Conservation (phyloP, 2,113 vertebrate genomes). For the Anarrhichthys ocellatus region DNA sequence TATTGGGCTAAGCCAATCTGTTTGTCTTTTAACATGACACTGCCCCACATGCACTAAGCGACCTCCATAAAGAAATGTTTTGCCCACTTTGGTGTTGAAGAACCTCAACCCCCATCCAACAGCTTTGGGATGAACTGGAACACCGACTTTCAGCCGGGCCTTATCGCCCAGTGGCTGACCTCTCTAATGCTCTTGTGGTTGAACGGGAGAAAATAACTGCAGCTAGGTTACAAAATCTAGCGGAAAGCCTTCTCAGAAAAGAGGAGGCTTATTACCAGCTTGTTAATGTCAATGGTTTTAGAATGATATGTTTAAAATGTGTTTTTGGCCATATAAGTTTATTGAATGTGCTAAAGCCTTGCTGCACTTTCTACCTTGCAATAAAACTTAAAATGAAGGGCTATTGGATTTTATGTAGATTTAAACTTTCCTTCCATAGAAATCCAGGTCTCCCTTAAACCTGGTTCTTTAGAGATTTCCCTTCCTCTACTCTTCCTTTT, state of each 20-base stretch:
- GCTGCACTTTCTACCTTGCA: neutral
- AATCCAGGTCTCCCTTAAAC: neutral
- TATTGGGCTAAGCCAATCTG: no score
- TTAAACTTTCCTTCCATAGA: conserved; percentile 15
- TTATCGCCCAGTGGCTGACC: conserved; percentile 10
- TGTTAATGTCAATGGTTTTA: neutral
- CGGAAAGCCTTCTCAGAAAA: neutral
- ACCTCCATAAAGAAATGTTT: no score
- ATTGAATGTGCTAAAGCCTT: neutral
- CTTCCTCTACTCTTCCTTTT: neutral
- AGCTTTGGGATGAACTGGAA: conserved; percentile 14
- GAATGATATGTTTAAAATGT: neutral
- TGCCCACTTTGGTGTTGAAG: neutral
- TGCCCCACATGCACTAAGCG: no score
- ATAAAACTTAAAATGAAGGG: neutral
- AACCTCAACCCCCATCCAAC: conserved; percentile 9
- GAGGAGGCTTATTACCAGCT: neutral
- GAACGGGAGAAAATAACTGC: conserved; percentile 28
- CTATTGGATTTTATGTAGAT: neutral
- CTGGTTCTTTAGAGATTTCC: conserved; percentile 4
- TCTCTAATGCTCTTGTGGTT: conserved; percentile 12
- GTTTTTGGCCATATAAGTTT: neutral
- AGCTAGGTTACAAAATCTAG: conserved; percentile 9
- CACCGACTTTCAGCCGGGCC: neutral
- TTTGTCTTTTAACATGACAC: no score